Conservation (phyloP, 2,113 vertebrate genomes). For the Gymnogyps californianus region DNA sequence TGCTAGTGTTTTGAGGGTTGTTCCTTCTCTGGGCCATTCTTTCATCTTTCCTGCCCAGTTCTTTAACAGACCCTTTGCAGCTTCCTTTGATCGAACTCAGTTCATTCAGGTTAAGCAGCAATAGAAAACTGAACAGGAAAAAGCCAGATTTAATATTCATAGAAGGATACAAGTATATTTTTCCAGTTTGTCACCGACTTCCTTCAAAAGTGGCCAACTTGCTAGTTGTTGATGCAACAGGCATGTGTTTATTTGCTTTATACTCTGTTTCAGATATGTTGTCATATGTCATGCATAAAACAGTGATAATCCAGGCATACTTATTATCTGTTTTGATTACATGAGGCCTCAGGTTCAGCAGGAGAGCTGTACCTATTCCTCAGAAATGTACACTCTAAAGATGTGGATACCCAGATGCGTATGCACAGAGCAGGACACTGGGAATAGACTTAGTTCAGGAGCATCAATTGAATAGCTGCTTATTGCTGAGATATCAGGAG, state of each 20-base stretch:
- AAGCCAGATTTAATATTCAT: background rate
- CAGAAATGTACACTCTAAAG: background rate
- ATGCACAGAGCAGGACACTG: background rate
- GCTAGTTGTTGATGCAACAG: background rate
- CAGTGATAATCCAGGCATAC: background rate
- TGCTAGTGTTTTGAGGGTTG: background rate
- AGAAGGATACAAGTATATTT: background rate
- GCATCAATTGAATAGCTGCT: background rate
- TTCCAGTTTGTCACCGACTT: conserved; percentile 2
- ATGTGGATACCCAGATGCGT: background rate
- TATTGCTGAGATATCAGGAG: background rate
- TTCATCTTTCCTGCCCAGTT: conserved; percentile 28
- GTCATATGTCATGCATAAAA: background rate
- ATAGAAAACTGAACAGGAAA: conserved; percentile 27
- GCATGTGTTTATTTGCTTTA: background rate
- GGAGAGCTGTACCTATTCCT: background rate
- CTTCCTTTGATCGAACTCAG: conserved; percentile 32
- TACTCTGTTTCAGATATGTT: background rate
- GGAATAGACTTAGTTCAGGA: background rate
- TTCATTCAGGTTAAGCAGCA: background rate
- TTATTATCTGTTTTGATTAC: background rate
- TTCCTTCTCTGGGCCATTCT: conserved; percentile 36
- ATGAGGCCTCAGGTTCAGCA: background rate
- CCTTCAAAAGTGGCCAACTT: background rate
- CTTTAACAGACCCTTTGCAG: conserved; percentile 5